These are phyloP conservation scores for Allobates femoralis DNA, from an alignment of 2,797 vertebrate genomes.

Conservation along the genomic window DNA sequence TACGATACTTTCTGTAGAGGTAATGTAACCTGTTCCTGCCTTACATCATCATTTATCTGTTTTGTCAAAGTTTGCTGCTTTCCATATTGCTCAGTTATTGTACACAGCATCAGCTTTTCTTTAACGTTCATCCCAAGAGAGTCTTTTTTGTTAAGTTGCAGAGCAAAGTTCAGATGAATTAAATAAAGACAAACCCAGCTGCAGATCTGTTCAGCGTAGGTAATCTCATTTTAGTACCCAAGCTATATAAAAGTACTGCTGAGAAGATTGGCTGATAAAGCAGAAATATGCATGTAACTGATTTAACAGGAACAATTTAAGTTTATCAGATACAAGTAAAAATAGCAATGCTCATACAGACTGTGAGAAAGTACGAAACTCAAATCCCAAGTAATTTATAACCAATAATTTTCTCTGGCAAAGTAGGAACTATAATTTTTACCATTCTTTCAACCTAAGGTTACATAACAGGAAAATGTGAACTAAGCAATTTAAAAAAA, in stretches of 20 bases:
- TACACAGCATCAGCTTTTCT: conserved; percentile 58
- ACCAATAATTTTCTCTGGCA: conserved; percentile 40
- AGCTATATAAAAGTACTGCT: conserved; percentile 58
- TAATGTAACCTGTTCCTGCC: conserved; percentile 43
- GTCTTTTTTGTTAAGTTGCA: conserved; percentile 63
- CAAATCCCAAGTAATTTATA: conserved; percentile 48
- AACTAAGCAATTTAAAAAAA: conserved; percentile 4
- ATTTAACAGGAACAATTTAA: conserved; percentile 61
- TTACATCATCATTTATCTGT: conserved; percentile 53
- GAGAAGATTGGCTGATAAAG: conserved; percentile 60
- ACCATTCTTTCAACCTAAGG: conserved; percentile 27
- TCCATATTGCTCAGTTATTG: conserved; percentile 54
- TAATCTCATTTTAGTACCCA: conserved; percentile 63
- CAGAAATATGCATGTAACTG: conserved; percentile 52
- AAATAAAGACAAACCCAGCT: conserved; percentile 63
- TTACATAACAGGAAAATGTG: conserved; percentile 1
- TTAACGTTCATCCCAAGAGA: conserved; percentile 52
- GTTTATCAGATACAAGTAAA: conserved; percentile 53
- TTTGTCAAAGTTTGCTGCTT: conserved; percentile 43
- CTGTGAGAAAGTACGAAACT: conserved; percentile 43
- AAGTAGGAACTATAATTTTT: conserved; percentile 32
- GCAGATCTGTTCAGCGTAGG: conserved; percentile 61
- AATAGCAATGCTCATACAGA: conserved; percentile 44
- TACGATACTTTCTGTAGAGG: neutral
- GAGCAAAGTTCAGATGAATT: conserved; percentile 65